Evolutionary conservation across 1,140 invertebrate species (phyloP).

Genomic region (Drosophila bifasciata): DNA sequence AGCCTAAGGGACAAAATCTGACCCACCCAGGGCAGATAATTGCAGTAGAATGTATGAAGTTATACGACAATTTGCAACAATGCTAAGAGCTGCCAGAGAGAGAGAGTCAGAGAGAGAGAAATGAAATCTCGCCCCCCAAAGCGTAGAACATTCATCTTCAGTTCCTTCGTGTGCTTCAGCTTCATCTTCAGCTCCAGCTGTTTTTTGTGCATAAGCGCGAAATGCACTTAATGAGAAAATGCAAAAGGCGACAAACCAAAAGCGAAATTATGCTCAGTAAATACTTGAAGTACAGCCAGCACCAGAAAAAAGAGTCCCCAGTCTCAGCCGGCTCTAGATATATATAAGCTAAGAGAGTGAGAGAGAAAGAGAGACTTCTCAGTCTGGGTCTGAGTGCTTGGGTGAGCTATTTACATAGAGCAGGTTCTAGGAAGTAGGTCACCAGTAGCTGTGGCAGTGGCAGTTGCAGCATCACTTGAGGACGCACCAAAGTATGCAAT

Average conservation of each 20-base stretch:
- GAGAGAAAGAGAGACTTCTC: not conserved
- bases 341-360: not conserved
- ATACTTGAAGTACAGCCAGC: slow-evolving; percentile 66
- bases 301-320: slow-evolving; percentile 40
- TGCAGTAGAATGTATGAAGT: slow-evolving; percentile 63
- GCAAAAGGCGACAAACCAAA: slow-evolving; percentile 74
- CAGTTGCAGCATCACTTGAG: slow-evolving; percentile 48
- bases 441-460: slow-evolving; percentile 42
- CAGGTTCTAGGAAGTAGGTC: slow-evolving; percentile 53
- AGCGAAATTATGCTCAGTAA: slow-evolving; percentile 72
- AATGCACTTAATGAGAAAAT: slow-evolving; percentile 80
- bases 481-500: slow-evolving; percentile 71
- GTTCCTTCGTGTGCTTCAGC: slow-evolving; percentile 20
- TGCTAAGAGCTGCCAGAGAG: slow-evolving; percentile 68
- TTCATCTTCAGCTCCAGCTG: slow-evolving; percentile 37
- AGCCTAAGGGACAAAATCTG: slow-evolving; percentile 55
- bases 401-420: slow-evolving; percentile 48
- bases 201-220: slow-evolving; percentile 56
- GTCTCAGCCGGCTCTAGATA: slow-evolving; percentile 1
- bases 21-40: slow-evolving; percentile 61
- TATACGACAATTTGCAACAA: slow-evolving; percentile 49
- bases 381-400: slow-evolving; percentile 8
- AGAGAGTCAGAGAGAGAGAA: too few relatives aligned
- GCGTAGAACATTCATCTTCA: slow-evolving; percentile 63
- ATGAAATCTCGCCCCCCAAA: slow-evolving; percentile 34